Base-by-base conservation (phyloP, 2,888 invertebrate species). In the Sarcophaga subvicina region DNA sequence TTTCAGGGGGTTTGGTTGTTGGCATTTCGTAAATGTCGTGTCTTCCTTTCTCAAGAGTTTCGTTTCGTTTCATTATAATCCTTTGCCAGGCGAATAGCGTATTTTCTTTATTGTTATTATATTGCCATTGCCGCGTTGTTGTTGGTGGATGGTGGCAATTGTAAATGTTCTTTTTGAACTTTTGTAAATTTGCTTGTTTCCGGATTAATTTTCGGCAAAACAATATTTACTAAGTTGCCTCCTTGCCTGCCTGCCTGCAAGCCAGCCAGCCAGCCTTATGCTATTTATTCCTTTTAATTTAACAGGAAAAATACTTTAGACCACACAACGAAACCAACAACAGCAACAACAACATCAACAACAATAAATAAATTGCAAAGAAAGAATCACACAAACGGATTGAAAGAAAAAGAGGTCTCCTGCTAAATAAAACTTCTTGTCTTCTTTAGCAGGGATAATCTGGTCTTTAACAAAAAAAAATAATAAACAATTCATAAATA, bases 181-280 rank as follows among this genome's bases (percentile, higher is more conserved):
- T 80, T 75, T 81, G 81, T 87, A 84, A 81, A 87, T 83, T 81
- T 75, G 67, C 81, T 85, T 87, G 86, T 87, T 87, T 89, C 89
- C 89, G 89, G 89, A 89, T 89, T 89, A 88, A 89, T 88, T 89
- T 89, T 88, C 82, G 85, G 83, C 78, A 87, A 84, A 37, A 84
- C 78, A 84, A 87, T 87, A 87, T 82, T 87, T 84, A 84, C 76
- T 27, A 76, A 82, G 87, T 84, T 87, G 17, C 17, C 37, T 37
- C 37, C 6, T 82, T 87, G 84, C 79, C 84, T 69, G 17, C 54
- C 10, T 67, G 12, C 12, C 2, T 14, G 8, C 6, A 5, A 22
- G 27, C 37, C 37, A 37, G 8, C 37, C 8, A 37, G 37, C 37
- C 37, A 10, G 37, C 8, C 37, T 54, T 17, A 54, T 17, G 17